Evolutionary conservation across 53 echinoderm and acorn worm species (phyloP), one percentile per base, ranked within the genome.

Genomic region (Echinometra lucunter): DNA sequence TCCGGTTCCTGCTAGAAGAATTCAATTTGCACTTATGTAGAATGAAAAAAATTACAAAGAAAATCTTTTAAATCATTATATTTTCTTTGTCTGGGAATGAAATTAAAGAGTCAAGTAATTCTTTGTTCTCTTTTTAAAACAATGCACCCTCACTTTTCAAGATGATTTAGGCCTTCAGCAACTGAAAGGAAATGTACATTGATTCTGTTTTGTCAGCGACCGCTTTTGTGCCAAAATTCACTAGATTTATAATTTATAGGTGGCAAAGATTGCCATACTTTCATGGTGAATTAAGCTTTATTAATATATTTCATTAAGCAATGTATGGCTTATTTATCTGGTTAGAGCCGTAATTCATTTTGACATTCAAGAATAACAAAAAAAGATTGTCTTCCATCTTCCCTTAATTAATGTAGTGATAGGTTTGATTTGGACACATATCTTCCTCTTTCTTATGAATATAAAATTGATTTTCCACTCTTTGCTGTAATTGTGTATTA

Each of bases 61-160:
- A 63, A 63, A 63, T 63, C 63, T 23, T 32, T 72, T 72, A n/a
- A 72, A 72, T 72, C 32, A 32, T 72, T 72, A 2, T 32, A 72
- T 35, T 72, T 72, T 32, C 72, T 72, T 72, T 72, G 72, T 72
- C 72, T 72, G 72, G 72, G 72, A 72, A 35, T 72, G 72, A 28
- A 32, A 72, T 72, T 34, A 72, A 2, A 72, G 72, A 15, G 72
- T 32, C 23, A 25, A 63, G 25, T 7, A 63, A 0, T 21, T 25
- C 25, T 63, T 25, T 63, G 63, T 25, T 63, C 21, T 63, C 63
- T 63, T 63, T 27, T 25, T 4, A 25, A 63, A 63, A 60, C 23
- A 63, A 3, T 72, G 35, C 28, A 35, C 32, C 35, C 28, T 3
- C n/a, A 13, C 12, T 70, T 70, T 72, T 32, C 35, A 30, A 72